Conservation (phyloP, 2,888 invertebrate genomes). For the Amblyjoppa fuscipennis region DNA sequence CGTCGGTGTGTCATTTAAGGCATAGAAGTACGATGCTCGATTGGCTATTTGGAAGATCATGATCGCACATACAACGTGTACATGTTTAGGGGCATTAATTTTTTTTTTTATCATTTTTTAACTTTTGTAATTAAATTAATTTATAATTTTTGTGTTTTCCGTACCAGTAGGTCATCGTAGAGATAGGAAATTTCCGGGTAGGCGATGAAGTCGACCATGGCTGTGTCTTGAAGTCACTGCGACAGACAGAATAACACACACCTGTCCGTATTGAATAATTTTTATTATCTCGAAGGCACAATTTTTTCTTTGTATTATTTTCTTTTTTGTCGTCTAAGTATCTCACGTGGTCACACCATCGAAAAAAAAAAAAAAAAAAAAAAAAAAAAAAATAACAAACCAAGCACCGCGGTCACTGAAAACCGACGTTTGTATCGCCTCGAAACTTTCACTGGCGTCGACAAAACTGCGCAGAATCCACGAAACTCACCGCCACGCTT, state of each 20-base stretch:
- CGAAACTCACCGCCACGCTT: slow-evolving; percentile 24
- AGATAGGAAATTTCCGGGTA: slow-evolving; percentile 82
- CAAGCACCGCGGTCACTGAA: slow-evolving; percentile 11
- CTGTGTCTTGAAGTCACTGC: slow-evolving; percentile 66
- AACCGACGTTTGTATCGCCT: background rate
- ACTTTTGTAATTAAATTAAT: slow-evolving; percentile 22
- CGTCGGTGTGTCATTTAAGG: background rate
- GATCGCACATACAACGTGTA: background rate
- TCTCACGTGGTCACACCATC: background rate
- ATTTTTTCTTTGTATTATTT: background rate
- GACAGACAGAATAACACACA: slow-evolving; percentile 34
- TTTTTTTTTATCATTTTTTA: background rate
- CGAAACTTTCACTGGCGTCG: slow-evolving; percentile 30
- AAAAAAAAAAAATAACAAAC: slow-evolving; percentile 13
- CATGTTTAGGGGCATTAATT: background rate
- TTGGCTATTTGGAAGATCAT: background rate
- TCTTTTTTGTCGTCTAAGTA: slow-evolving; percentile 2
- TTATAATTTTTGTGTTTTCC: slow-evolving; percentile 33
- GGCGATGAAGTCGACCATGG: slow-evolving; percentile 82
- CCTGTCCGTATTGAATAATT: slow-evolving; percentile 50
- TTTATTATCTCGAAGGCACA: slow-evolving; percentile 50
- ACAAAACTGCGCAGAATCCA: slow-evolving; percentile 68
- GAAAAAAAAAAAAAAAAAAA: slow-evolving; percentile 17
- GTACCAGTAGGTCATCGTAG: slow-evolving; percentile 82
- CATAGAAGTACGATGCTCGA: background rate